Conservation (phyloP, 2,888 invertebrate genomes). For the Drosophila anomalata region DNA sequence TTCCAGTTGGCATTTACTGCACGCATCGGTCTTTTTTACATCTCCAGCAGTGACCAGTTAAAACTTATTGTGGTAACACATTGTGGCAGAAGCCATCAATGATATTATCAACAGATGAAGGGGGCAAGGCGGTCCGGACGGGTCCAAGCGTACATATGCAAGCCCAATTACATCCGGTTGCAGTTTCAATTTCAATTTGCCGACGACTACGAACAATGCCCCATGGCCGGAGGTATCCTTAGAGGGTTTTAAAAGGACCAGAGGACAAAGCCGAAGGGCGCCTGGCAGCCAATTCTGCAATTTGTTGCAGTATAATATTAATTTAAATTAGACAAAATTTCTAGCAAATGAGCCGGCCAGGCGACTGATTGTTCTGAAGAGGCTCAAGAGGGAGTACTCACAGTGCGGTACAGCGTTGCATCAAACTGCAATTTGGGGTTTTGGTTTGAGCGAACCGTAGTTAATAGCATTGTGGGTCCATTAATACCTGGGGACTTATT, state of each 20-base stretch:
- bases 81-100: slow-evolving; percentile 78
- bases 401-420: slow-evolving; percentile 6
- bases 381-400: slow-evolving; percentile 1
- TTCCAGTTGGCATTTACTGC: slow-evolving; percentile 27
- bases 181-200: slow-evolving; percentile 79
- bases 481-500: slow-evolving; percentile 11
- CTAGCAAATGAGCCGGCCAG: slow-evolving; percentile 12
- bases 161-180: slow-evolving; percentile 79
- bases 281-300: slow-evolving; percentile 43
- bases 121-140: background rate
- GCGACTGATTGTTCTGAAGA: slow-evolving; percentile 3
- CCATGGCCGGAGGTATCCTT: slow-evolving; percentile 19
- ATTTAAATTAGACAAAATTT: slow-evolving; percentile 74
- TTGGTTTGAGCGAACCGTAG: slow-evolving; percentile 6
- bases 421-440: slow-evolving; percentile 42
- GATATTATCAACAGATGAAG: slow-evolving; percentile 65
- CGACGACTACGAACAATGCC: slow-evolving; percentile 38
- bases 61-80: slow-evolving; percentile 78
- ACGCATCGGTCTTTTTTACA: slow-evolving; percentile 45
- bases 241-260: slow-evolving; percentile 40
- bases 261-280: slow-evolving; percentile 43
- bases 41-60: slow-evolving; percentile 52
- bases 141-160: slow-evolving; percentile 62
- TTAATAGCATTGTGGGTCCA: slow-evolving; percentile 19
- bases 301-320: slow-evolving; percentile 71